phyloP scores from a whole-genome alignment of 2,888 invertebrate genomes.

The Sarcophaga variegata region DNA sequence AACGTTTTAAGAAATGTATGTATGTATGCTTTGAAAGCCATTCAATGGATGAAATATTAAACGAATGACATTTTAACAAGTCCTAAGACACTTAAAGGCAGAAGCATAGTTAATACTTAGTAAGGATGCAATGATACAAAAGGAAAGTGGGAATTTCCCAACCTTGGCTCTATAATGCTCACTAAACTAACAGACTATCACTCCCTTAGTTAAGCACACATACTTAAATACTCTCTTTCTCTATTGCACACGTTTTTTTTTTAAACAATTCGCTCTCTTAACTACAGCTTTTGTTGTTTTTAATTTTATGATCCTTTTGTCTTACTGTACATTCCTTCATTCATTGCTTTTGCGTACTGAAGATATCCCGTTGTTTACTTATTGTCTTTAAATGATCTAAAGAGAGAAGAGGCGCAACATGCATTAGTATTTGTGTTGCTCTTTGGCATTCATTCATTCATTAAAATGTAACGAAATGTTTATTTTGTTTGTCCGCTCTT shows the following conservation, averaged over 20 bases:
- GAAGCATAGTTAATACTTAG: neutral
- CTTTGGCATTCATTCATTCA: conserved; percentile 22
- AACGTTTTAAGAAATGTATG: conserved; percentile 6
- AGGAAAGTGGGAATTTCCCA: conserved; percentile 72
- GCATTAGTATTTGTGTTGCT: no score
- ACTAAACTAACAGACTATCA: conserved; percentile 18
- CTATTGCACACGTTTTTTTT: no score
- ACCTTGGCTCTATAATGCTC: conserved; percentile 53
- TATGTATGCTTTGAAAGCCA: no score
- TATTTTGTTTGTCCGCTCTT: no score
- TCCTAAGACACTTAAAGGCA: conserved; percentile 29
- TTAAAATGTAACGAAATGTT: neutral
- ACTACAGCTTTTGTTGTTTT: no score
- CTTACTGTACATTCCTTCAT: conserved; percentile 56
- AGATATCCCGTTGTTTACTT: no score
- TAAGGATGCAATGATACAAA: neutral
- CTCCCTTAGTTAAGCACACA: no score
- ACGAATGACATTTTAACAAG: conserved; percentile 81
- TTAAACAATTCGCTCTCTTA: no score
- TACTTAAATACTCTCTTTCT: no score
- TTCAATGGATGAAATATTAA: conserved; percentile 19
- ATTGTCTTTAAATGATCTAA: no score
- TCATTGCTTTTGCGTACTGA: conserved; percentile 19
- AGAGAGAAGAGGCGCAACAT: neutral
- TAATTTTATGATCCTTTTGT: no score